Base-by-base conservation (phyloP, 2,113 vertebrate species). In the Cryptomyrus ogoouensis region DNA sequence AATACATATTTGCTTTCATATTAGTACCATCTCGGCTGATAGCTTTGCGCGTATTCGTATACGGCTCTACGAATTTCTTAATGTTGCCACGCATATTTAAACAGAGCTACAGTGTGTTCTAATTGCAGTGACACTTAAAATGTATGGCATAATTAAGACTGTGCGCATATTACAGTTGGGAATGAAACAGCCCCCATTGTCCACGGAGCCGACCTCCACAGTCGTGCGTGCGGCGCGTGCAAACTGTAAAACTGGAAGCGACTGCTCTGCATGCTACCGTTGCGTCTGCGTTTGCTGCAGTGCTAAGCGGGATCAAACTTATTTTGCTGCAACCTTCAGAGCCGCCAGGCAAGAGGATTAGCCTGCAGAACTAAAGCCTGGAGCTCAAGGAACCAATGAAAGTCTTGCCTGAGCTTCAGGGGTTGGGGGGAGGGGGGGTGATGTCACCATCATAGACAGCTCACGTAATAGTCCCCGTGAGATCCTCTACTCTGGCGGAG, bases 261-360 rank as follows among this genome's bases (percentile, higher is more conserved):
- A 74, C 66, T 8, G 27, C 12, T 74, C 66, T 35, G 66, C 66
- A 10, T 35, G 66, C 66, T 35, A 27, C 66, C 66, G 10, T 74
- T 12, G n/a, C 31, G n/a, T 12, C 27, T 74, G 66, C 66, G 66
- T n/a, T 35, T 74, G 66, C 70, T 77, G 80, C 80, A 83, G 80
- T 24, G 39, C 35, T 83, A 83, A 83, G 42, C 70, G 31, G 21
- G 27, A 83, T 46, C 44, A 24, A 83, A 83, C 80, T 47, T 44
- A 42, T 83, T 46, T 83, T 83, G 80, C 42, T 47, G 42, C 83
- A 84, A 24, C 83, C 83, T 84, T 84, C 83, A 84, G 35, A 84
- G 46, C 83, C 39, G 24, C 39, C 44, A 47, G 39, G 44, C 83
- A 24, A 46, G 83, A 47, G 83, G 83, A 84, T 84, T 84, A 84